These are phyloP conservation scores for Brachyrhaphis roseni DNA, from an alignment of 2,797 vertebrate species.

Conservation along the genomic window DNA sequence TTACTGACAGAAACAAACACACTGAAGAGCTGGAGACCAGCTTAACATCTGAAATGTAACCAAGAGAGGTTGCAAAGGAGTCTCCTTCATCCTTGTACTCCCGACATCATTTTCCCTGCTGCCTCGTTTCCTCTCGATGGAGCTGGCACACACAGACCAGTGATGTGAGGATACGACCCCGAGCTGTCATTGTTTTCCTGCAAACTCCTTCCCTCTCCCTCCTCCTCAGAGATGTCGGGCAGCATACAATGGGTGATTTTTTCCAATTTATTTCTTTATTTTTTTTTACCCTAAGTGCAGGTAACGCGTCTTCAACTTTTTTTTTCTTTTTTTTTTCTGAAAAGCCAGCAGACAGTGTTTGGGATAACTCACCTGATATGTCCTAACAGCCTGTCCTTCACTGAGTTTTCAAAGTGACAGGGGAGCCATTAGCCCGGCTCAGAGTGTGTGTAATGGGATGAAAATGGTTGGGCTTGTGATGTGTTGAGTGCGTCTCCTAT, in stretches of 20 bases:
- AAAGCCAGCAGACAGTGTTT: slow-evolving; percentile 58
- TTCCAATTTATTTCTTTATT: not conserved
- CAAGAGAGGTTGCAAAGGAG: not conserved
- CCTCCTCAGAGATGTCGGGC: slow-evolving; percentile 43
- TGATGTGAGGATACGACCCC: slow-evolving; percentile 67
- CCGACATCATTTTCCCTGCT: slow-evolving; percentile 45
- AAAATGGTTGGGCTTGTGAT: slow-evolving; percentile 23
- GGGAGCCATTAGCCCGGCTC: slow-evolving; percentile 54
- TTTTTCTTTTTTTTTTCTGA: slow-evolving; percentile 48
- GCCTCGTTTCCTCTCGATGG: slow-evolving; percentile 55
- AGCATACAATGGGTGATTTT: slow-evolving; percentile 36
- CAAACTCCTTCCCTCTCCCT: slow-evolving; percentile 32
- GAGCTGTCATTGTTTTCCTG: slow-evolving; percentile 73
- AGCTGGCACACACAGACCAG: slow-evolving; percentile 53
- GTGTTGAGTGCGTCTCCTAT: slow-evolving; percentile 5
- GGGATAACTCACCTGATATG: slow-evolving; percentile 67
- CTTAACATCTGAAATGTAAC: not conserved
- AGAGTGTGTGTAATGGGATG: slow-evolving; percentile 34
- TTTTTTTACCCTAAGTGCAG: slow-evolving; percentile 9
- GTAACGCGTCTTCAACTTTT: slow-evolving; percentile 34
- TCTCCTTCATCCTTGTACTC: slow-evolving; percentile 51
- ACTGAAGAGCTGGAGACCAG: not conserved
- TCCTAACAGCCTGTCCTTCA: slow-evolving; percentile 62
- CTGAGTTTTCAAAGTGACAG: slow-evolving; percentile 58
- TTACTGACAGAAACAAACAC: not conserved